A percentile compares a stretch with the other conserved stretches of the same genome.
phyloP scores from a whole-genome alignment of 1,140 invertebrate genomes.

The Sinonovacula constricta region DNA sequence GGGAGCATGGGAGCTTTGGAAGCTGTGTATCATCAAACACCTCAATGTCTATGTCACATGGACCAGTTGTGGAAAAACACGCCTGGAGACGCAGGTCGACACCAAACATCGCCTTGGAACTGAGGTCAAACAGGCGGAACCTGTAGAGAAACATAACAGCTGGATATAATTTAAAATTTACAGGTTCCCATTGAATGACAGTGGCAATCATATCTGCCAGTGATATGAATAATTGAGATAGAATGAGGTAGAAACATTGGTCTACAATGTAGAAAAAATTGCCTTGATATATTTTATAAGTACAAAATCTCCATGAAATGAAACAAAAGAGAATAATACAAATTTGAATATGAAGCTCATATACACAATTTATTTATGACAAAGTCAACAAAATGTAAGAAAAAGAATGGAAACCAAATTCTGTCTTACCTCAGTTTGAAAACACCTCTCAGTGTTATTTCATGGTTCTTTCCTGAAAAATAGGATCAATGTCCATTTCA shows the following conservation, averaged over 20 bases:
- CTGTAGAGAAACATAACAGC: no score
- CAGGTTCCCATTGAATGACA: no score
- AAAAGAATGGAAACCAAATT: background rate
- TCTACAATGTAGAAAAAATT: no score
- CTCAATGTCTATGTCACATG: background rate
- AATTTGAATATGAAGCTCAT: background rate
- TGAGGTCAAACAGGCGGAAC: background rate
- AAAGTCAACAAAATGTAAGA: conserved; percentile 14
- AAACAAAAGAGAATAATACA: no score
- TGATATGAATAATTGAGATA: no score
- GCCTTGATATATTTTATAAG: no score
- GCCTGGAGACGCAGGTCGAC: background rate
- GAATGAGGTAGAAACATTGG: no score
- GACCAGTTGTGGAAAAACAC: background rate
- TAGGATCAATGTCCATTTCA: no score
- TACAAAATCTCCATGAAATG: no score
- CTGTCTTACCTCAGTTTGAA: conserved; percentile 8
- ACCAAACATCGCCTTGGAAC: background rate
- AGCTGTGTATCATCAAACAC: background rate
- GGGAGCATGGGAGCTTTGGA: background rate
- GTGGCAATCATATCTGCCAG: no score
- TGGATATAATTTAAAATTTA: no score
- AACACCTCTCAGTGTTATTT: conserved; percentile 3
- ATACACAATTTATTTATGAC: background rate
- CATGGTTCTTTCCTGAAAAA: conserved; percentile 1